These are phyloP conservation scores for Tridacna crocea DNA, from an alignment of 2,888 invertebrate genomes.

Conservation along the genomic window DNA sequence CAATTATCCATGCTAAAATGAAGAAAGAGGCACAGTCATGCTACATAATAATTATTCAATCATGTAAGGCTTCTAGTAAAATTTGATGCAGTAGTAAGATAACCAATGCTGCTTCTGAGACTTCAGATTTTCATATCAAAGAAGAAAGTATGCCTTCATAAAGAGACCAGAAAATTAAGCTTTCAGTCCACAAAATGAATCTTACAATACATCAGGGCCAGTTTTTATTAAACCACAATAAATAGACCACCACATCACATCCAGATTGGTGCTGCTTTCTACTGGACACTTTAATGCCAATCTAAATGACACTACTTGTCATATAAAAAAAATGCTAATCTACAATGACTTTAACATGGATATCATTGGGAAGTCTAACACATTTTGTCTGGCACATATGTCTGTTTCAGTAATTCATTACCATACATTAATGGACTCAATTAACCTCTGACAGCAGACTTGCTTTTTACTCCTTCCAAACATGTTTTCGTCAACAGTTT, in stretches of 20 bases:
- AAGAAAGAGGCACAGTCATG: too few relatives aligned
- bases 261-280: not conserved
- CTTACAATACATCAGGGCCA: too few relatives aligned
- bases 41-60: too few relatives aligned
- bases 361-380: slow-evolving; percentile 19
- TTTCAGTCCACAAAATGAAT: too few relatives aligned
- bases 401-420: slow-evolving; percentile 43
- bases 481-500: slow-evolving; percentile 56
- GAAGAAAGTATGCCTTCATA: too few relatives aligned
- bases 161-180: too few relatives aligned
- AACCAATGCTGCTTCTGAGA: too few relatives aligned
- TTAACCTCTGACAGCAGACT: slow-evolving; percentile 55
- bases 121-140: too few relatives aligned
- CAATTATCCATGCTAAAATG: too few relatives aligned
- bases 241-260: not conserved
- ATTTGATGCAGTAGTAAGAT: too few relatives aligned
- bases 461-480: slow-evolving; percentile 42
- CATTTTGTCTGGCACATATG: slow-evolving; percentile 20
- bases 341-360: slow-evolving; percentile 19
- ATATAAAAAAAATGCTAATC: slow-evolving; percentile 3
- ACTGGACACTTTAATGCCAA: slow-evolving; percentile 16
- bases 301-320: slow-evolving; percentile 19
- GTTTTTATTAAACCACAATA: too few relatives aligned
- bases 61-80: too few relatives aligned
- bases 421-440: slow-evolving; percentile 52